Evolutionary conservation across 2,797 vertebrate genomes (phyloP).

Genomic region (Oreortyx pictus): DNA sequence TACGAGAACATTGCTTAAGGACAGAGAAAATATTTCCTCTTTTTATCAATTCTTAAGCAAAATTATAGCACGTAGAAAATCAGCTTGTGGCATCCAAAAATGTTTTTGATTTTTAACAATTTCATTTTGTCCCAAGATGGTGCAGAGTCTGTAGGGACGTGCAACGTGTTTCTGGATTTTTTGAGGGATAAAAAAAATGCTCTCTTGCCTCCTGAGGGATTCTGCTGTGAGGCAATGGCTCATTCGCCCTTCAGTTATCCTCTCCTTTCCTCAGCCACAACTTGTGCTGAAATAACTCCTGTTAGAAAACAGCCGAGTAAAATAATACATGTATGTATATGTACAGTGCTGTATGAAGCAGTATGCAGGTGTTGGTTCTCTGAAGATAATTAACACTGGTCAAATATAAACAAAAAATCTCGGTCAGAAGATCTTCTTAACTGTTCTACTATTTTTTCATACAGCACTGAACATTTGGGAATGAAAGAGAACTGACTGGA

Average conservation of each 20-base stretch:
- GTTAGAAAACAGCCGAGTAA: conserved; percentile 20
- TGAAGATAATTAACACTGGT: not conserved
- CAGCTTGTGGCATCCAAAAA: not conserved
- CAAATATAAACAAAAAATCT: not conserved
- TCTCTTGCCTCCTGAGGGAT: not conserved
- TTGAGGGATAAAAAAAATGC: not conserved
- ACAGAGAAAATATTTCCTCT: not conserved
- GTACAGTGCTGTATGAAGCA: not conserved
- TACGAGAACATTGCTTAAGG: not conserved
- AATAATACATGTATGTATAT: not conserved
- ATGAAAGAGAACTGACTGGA: not conserved
- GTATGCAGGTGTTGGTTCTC: not conserved
- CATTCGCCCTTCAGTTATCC: not conserved
- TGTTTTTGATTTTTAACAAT: not conserved
- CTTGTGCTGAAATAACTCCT: not conserved
- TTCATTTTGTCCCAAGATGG: not conserved
- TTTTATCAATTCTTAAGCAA: not conserved
- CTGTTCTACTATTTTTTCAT: not conserved
- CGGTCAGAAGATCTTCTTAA: conserved; percentile 6
- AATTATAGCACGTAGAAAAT: not conserved
- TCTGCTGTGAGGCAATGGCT: not conserved
- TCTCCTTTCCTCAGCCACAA: not conserved
- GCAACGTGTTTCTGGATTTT: not conserved
- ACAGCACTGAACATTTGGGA: not conserved
- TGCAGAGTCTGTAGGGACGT: not conserved